A percentile compares a stretch with the other conserved stretches of the same genome.
phyloP scores from a whole-genome alignment of 2,888 invertebrate species.

The Parnassius mnemosyne region DNA sequence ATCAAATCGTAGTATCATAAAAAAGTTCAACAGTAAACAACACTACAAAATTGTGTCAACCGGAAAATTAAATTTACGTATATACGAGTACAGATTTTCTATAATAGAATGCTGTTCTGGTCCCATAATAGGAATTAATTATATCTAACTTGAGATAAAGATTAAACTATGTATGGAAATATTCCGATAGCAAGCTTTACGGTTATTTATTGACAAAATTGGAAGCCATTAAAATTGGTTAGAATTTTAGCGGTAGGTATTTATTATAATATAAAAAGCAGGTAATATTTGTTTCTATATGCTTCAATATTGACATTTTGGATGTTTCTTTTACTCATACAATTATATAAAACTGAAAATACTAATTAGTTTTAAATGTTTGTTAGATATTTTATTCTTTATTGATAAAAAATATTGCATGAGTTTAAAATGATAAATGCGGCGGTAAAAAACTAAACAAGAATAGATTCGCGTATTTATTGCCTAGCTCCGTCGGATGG shows the following conservation, averaged over 20 bases:
- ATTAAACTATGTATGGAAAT: conserved; percentile 29
- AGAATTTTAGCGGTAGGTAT: conserved; percentile 15
- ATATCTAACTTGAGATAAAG: conserved; percentile 64
- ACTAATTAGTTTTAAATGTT: too few species aligned
- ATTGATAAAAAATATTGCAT: not conserved
- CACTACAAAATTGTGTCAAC: conserved; percentile 10
- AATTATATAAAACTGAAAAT: too few species aligned
- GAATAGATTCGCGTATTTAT: conserved; percentile 8
- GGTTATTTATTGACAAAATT: conserved; percentile 20
- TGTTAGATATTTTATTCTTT: too few species aligned
- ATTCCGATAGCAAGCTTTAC: conserved; percentile 21
- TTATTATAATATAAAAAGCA: not conserved
- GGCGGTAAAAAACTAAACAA: not conserved
- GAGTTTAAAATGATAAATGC: conserved; percentile 3
- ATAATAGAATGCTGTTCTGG: conserved; percentile 62
- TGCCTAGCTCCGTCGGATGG: not conserved
- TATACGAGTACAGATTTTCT: conserved; percentile 41
- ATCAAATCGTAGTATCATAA: too few species aligned
- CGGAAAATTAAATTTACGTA: conserved; percentile 20
- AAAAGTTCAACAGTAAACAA: not conserved
- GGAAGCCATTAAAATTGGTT: conserved; percentile 7
- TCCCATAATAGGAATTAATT: conserved; percentile 72
- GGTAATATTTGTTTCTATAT: too few species aligned
- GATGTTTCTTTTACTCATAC: too few species aligned
- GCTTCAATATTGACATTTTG: too few species aligned